Percentiles rank a stretch among this genome's conserved stretches.
phyloP scores from a whole-genome alignment of 2,888 invertebrate species.

The Reticulitermes lucifugus region DNA sequence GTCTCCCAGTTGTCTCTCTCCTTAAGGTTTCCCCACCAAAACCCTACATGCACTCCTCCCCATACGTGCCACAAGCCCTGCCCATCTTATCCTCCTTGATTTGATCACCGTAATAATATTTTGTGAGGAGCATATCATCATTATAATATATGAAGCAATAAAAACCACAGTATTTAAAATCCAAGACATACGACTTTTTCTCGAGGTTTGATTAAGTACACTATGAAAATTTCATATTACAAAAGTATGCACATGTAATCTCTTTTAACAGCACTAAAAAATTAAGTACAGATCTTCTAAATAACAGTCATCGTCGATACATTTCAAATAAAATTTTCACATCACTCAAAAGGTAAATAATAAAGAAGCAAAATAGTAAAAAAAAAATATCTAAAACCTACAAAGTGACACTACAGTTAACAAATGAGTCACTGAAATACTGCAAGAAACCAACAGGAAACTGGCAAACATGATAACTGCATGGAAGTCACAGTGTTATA shows the following conservation, averaged over 20 bases:
- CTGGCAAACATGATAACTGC: neutral
- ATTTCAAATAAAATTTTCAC: slow-evolving; percentile 32
- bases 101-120: too few species aligned
- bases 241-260: slow-evolving; percentile 47
- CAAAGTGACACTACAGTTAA: neutral
- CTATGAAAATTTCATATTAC: slow-evolving; percentile 50
- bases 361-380: slow-evolving; percentile 35
- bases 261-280: slow-evolving; percentile 43
- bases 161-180: slow-evolving; percentile 34
- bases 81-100: too few species aligned
- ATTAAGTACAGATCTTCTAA: slow-evolving; percentile 37
- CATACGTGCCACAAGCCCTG: too few species aligned
- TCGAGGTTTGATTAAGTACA: slow-evolving; percentile 47
- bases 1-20: too few species aligned
- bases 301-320: slow-evolving; percentile 33
- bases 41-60: too few species aligned
- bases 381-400: slow-evolving; percentile 10
- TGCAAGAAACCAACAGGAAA: slow-evolving; percentile 21
- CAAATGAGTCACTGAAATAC: slow-evolving; percentile 25
- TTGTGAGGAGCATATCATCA: neutral
- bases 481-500: slow-evolving; percentile 10
- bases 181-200: slow-evolving; percentile 20
- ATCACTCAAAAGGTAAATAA: slow-evolving; percentile 35
- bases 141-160: neutral
- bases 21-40: too few species aligned